Evolutionary conservation across 37 sponge, comb jelly and placozoan genomes (phyloP).

Genomic region (Chondrilla cf. caribensis): DNA sequence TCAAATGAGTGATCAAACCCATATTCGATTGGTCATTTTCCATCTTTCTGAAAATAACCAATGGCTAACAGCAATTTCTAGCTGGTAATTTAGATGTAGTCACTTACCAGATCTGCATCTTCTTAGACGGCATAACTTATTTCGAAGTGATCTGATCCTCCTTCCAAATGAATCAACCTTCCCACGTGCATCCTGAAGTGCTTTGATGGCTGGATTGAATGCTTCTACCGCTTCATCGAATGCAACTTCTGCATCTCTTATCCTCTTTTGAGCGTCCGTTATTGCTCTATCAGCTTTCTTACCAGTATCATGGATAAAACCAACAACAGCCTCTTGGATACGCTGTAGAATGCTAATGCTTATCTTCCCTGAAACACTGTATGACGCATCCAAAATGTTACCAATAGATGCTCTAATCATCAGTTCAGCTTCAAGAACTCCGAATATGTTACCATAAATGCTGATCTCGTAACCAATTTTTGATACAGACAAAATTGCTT

Average conservation of each 20-base stretch:
- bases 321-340: slow-evolving; percentile 15
- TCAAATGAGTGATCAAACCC: too few species aligned
- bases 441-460: slow-evolving; percentile 4
- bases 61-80: too few species aligned
- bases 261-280: not conserved
- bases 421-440: slow-evolving; percentile 3
- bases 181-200: not conserved
- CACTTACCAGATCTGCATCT: not conserved
- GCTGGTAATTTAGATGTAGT: too few species aligned
- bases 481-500: slow-evolving; percentile 2
- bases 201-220: not conserved
- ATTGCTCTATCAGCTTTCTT: not conserved
- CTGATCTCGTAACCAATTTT: not conserved
- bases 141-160: not conserved
- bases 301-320: not conserved
- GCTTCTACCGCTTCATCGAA: not conserved
- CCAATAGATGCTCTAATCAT: not conserved
- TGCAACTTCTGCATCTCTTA: not conserved
- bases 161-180: not conserved
- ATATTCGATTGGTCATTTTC: too few species aligned
- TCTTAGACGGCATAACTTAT: not conserved
- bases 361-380: not conserved
- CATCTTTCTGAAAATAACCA: too few species aligned
- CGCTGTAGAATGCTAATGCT: not conserved
- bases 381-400: not conserved